Conservation (phyloP, 2,888 invertebrate genomes). For the Cheilosia vulpina region DNA sequence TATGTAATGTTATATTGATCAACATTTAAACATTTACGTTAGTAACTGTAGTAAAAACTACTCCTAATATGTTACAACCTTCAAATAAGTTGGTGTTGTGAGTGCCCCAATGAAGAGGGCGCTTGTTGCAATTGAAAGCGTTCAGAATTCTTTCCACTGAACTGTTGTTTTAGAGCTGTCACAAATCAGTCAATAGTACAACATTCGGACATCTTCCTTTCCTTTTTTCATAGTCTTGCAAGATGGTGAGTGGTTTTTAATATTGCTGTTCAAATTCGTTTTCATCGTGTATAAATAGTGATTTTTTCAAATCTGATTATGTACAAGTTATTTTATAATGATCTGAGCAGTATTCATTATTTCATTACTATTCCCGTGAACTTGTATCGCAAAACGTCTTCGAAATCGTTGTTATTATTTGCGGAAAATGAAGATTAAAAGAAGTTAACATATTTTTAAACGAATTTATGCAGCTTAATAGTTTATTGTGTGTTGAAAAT, state of each 20-base stretch:
- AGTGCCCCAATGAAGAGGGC: slow-evolving; percentile 13
- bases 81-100: not conserved
- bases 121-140: slow-evolving; percentile 5
- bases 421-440: too few species aligned
- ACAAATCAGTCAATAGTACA: slow-evolving; percentile 58
- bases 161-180: slow-evolving; percentile 45
- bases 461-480: too few species aligned
- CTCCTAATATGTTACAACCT: not conserved
- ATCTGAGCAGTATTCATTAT: slow-evolving; percentile 14
- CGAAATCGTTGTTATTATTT: slow-evolving; percentile 32
- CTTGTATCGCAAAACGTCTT: not conserved
- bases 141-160: slow-evolving; percentile 31
- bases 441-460: too few species aligned
- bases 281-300: slow-evolving; percentile 77
- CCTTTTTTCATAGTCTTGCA: slow-evolving; percentile 82
- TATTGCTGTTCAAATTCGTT: slow-evolving; percentile 77
- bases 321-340: slow-evolving; percentile 16
- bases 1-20: too few species aligned
- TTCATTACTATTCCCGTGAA: not conserved
- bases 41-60: too few species aligned
- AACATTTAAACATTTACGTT: too few species aligned
- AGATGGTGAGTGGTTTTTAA: slow-evolving; percentile 83
- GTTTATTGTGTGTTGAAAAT: too few species aligned
- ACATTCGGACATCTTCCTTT: slow-evolving; percentile 80
- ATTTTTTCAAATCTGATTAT: slow-evolving; percentile 51